A percentile compares a stretch with the other conserved stretches of the same genome.
These are phyloP conservation scores for Hycleus phaleratus DNA, from an alignment of 1,140 invertebrate species.

Conservation along the genomic window DNA sequence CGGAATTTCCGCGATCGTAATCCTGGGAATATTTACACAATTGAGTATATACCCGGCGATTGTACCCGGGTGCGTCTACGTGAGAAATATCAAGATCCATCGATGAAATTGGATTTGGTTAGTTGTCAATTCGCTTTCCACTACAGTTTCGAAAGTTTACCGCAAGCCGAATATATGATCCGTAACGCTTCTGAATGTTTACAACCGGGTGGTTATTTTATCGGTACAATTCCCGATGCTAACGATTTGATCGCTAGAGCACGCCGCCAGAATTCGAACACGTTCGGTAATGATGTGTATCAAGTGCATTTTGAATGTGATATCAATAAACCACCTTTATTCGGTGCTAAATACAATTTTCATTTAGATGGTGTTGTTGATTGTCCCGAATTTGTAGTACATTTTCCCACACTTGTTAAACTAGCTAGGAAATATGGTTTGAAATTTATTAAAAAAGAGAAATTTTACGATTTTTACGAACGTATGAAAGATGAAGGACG, in stretches of 20 bases:
- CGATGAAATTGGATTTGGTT: constrained; percentile 77
- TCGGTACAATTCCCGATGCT: constrained; percentile 93
- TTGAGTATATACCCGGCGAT: constrained; percentile 88
- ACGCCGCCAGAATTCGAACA: constrained; percentile 48
- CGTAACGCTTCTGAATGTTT: constrained; percentile 86
- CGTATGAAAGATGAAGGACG: constrained; percentile 54
- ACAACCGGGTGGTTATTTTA: constrained; percentile 85
- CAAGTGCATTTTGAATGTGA: constrained; percentile 72
- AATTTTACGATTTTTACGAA: constrained; percentile 78
- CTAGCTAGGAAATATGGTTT: constrained; percentile 76
- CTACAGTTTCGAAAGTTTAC: constrained; percentile 89
- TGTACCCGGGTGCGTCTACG: constrained; percentile 77
- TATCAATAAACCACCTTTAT: constrained; percentile 67
- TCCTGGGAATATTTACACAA: constrained; percentile 44
- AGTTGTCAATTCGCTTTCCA: constrained; percentile 98
- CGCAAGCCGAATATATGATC: constrained; percentile 89
- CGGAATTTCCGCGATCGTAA: constrained; percentile 39
- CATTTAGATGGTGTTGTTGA: constrained; percentile 92
- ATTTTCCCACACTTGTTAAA: constrained; percentile 80
- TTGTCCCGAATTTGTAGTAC: constrained; percentile 97
- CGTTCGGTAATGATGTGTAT: constrained; percentile 85
- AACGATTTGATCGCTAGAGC: constrained; percentile 71
- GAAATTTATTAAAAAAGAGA: constrained; percentile 62
- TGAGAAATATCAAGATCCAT: constrained; percentile 62
- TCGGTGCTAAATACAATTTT: constrained; percentile 96